A percentile compares a stretch with the other conserved stretches of the same genome.
Evolutionary conservation across 2,888 invertebrate genomes (phyloP).

Genomic region (Tipula vernalis): DNA sequence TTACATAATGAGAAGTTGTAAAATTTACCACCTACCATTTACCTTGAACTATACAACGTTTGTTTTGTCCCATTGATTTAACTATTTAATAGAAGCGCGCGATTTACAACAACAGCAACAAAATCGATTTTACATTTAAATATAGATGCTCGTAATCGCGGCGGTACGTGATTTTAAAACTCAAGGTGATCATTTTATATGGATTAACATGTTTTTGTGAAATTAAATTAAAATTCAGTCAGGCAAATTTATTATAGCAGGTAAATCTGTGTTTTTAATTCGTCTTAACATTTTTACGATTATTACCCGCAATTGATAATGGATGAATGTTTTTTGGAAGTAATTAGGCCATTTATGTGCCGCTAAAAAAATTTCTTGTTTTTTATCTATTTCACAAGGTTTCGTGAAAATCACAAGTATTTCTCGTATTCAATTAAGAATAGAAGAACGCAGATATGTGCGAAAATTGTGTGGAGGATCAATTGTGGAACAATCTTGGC

Average conservation of each 20-base stretch:
- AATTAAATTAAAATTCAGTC: neutral
- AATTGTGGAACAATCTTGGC: no score
- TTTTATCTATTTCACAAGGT: no score
- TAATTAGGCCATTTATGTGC: no score
- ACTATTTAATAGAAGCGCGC: neutral
- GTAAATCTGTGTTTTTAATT: neutral
- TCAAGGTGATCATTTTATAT: neutral
- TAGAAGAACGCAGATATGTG: no score
- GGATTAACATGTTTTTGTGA: neutral
- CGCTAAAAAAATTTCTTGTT: no score
- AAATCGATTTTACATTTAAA: neutral
- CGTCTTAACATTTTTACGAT: neutral
- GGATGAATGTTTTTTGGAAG: no score
- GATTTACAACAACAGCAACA: neutral
- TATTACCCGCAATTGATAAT: no score
- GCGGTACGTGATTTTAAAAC: neutral
- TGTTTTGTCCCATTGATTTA: neutral
- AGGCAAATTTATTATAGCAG: neutral
- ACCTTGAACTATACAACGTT: neutral
- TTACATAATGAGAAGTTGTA: neutral
- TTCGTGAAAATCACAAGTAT: no score
- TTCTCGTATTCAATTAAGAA: no score
- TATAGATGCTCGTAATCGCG: neutral
- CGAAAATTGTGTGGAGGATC: no score
- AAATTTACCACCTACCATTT: neutral